Evolutionary conservation across 1,140 invertebrate species (phyloP).

Genomic region (Ectropis grisescens): DNA sequence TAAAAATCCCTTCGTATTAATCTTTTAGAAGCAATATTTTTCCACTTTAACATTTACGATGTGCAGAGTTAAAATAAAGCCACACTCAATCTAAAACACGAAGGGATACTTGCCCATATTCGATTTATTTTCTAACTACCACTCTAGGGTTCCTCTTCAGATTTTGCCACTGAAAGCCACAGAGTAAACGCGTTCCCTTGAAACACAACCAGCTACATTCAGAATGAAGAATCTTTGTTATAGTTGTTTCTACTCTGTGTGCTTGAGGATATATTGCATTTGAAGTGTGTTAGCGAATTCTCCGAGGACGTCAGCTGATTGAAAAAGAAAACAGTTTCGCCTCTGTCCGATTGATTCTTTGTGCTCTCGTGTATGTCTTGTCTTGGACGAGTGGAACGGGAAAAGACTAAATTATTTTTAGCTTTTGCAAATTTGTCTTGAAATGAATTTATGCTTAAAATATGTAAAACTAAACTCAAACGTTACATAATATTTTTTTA

Average conservation of each 20-base stretch:
- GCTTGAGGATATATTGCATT: slow-evolving; percentile 12
- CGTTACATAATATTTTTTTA: too few relatives aligned
- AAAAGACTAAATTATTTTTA: too few relatives aligned
- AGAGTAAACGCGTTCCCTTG: slow-evolving; percentile 6
- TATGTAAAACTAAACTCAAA: too few relatives aligned
- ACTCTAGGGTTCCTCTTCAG: slow-evolving; percentile 14
- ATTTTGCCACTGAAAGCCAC: slow-evolving; percentile 6
- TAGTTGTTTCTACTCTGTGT: slow-evolving; percentile 19
- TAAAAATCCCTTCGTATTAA: too few relatives aligned
- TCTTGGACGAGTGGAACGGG: slow-evolving; percentile 16
- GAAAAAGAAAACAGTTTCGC: slow-evolving; percentile 58
- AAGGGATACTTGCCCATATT: slow-evolving; percentile 37
- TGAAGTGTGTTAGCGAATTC: slow-evolving; percentile 23
- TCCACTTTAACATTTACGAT: slow-evolving; percentile 28
- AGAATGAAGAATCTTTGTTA: slow-evolving; percentile 3
- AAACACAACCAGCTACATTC: neutral
- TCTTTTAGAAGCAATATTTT: neutral
- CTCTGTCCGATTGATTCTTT: slow-evolving; percentile 54
- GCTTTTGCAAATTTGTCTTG: too few relatives aligned
- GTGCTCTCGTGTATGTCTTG: slow-evolving; percentile 36
- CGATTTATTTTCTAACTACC: slow-evolving; percentile 58
- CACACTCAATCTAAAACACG: slow-evolving; percentile 28
- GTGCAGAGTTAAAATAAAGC: slow-evolving; percentile 30
- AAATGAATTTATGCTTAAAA: too few relatives aligned
- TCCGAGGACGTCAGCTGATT: slow-evolving; percentile 50